Evolutionary conservation across 2,888 invertebrate species (phyloP).

Genomic region (Strigamia transsilvanica): DNA sequence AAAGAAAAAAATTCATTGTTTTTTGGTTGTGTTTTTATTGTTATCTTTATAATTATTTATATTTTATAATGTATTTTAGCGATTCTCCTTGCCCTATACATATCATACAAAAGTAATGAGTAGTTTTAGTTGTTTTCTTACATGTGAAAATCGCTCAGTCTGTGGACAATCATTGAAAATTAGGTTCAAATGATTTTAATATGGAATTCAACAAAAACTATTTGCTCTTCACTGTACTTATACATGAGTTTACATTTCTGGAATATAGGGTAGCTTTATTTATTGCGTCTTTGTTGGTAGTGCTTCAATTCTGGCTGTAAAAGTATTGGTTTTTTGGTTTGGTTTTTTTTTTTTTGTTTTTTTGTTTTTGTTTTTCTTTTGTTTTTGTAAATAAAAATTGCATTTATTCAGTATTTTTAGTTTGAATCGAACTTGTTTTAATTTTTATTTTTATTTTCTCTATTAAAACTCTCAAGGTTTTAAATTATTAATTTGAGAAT

Average conservation of each 20-base stretch:
- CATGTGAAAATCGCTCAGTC: neutral
- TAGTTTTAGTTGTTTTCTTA: slow-evolving; percentile 10
- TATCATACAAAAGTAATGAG: neutral
- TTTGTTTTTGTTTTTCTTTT: neutral
- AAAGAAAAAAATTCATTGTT: neutral
- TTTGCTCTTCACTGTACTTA: neutral
- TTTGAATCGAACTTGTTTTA: neutral
- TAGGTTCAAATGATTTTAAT: slow-evolving; percentile 1
- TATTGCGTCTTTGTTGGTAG: no score
- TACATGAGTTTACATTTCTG: neutral
- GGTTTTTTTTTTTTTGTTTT: no score
- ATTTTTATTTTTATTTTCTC: no score
- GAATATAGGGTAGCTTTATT: no score
- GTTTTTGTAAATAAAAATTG: slow-evolving; percentile 14
- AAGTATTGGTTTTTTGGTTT: neutral
- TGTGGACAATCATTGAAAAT: slow-evolving; percentile 3
- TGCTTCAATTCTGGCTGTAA: neutral
- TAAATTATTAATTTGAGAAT: neutral
- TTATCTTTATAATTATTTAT: slow-evolving; percentile 4
- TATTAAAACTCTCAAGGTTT: no score
- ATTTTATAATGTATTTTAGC: neutral
- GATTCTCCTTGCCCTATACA: neutral
- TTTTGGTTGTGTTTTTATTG: neutral
- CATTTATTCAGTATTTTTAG: neutral
- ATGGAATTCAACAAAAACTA: neutral